A percentile compares a stretch with the other conserved stretches of the same genome.
phyloP scores from a whole-genome alignment of 1,140 invertebrate species.

The Dufourea novaeangliae region DNA sequence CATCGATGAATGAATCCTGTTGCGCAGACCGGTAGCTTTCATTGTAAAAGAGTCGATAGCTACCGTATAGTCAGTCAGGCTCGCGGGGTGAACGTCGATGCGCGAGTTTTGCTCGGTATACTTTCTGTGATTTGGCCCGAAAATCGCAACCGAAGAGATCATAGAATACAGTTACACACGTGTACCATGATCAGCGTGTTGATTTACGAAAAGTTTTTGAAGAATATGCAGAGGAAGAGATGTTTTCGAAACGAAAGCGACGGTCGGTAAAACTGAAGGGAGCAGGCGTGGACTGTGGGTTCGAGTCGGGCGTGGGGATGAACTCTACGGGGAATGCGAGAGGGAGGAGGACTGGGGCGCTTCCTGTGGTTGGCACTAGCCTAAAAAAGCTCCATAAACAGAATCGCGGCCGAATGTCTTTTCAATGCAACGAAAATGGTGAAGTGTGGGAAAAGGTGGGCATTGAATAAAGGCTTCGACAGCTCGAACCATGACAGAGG shows the following conservation, averaged over 20 bases:
- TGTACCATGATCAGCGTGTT: not conserved
- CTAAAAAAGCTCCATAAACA: slow-evolving; percentile 63
- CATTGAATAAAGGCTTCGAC: slow-evolving; percentile 78
- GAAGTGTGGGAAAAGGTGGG: slow-evolving; percentile 78
- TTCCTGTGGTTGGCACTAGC: slow-evolving; percentile 64
- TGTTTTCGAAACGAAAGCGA: slow-evolving; percentile 40
- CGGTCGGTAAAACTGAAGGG: slow-evolving; percentile 41
- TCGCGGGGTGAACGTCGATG: slow-evolving; percentile 18
- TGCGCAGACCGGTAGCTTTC: slow-evolving; percentile 62
- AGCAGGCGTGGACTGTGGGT: slow-evolving; percentile 52
- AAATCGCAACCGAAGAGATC: not conserved
- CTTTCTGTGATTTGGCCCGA: not conserved
- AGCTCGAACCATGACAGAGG: slow-evolving; percentile 81
- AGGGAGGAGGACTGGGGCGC: slow-evolving; percentile 62
- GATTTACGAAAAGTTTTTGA: not conserved
- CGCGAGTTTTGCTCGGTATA: not conserved
- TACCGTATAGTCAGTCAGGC: slow-evolving; percentile 16
- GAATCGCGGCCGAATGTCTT: slow-evolving; percentile 77
- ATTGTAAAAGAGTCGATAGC: slow-evolving; percentile 58
- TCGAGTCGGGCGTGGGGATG: slow-evolving; percentile 58
- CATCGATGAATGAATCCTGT: slow-evolving; percentile 67
- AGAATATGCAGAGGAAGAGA: slow-evolving; percentile 17
- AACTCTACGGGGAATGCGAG: slow-evolving; percentile 61
- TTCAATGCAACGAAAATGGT: slow-evolving; percentile 82
- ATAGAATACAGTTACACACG: not conserved